Evolutionary conservation across 64 coral and sea anemone genomes (phyloP), one percentile per base, ranked within the genome.

Genomic region (Catalaphyllia jardinei): DNA sequence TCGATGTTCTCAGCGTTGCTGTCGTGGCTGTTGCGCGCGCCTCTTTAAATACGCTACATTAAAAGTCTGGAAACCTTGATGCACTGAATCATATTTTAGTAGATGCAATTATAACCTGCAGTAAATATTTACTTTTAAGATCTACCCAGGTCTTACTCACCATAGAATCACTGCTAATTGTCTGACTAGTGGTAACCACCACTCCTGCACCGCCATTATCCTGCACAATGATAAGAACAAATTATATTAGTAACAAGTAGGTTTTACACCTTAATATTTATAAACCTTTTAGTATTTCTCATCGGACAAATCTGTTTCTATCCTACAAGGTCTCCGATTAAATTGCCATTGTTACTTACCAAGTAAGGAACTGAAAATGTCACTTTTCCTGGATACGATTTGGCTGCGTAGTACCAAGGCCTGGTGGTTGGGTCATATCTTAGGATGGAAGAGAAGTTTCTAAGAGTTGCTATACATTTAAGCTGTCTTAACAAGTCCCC

Each of bases 301-400:
- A 22, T 27, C n/a, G 7, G 31, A 24, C 14, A 75, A 17, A 35
- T 39, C 5, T 16, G 28, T 46, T 46, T 46, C 4, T 46, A 5
- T 5, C 42, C 6, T 46, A 8, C 0, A 46, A 4, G 42, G 7
- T 46, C 42, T 46, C 6, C 4, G 42, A 5, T 46, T 46, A 46
- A 46, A 46, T 46, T 46, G 42, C 6, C 4, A 46, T 3, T 5
- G 7, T 27, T 80, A 74, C 86, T 81, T 82, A 93, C 91, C 91
- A 96, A 87, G 80, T 96, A 96, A 33, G 94, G 94, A 52, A 96
- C 91, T 71, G 94, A 96, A 39, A 96, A 96, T 18, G 91, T 93
- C 22, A 88, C 87, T 61, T 96, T 96, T 77, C 94, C 94, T 79
- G 94, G 94, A 13, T 89, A 93, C 2, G 94, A 93, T 63, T 96